phyloP scores from a whole-genome alignment of 2,888 invertebrate genomes.

The Dinocampus coccinellae region DNA sequence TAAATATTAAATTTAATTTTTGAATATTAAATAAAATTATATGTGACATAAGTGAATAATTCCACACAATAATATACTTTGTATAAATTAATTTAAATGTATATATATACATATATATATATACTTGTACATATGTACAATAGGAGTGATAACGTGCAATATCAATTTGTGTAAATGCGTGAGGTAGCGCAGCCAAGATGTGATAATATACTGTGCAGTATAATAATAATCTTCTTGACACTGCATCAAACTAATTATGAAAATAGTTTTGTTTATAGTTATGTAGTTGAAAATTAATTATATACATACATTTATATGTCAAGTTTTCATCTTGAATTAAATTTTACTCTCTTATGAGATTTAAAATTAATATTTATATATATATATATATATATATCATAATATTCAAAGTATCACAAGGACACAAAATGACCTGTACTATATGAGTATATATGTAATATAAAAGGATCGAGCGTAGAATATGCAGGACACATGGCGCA shows the following conservation, averaged over 20 bases:
- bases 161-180: conserved; percentile 39
- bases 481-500: conserved; percentile 16
- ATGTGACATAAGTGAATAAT: background rate
- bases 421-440: conserved; percentile 1
- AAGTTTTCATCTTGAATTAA: background rate
- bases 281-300: background rate
- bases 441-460: background rate
- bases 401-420: background rate
- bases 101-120: background rate
- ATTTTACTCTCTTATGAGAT: conserved; percentile 3
- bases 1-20: no score
- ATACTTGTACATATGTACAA: background rate
- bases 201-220: background rate
- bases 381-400: background rate
- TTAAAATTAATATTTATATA: background rate
- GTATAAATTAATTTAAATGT: background rate
- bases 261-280: conserved; percentile 3
- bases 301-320: background rate
- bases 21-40: background rate
- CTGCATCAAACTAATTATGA: conserved; percentile 7
- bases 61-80: background rate
- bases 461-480: background rate
- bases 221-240: background rate
- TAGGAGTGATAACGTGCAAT: conserved; percentile 22
- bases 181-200: background rate